Base-by-base conservation (phyloP, 2,113 vertebrate genomes). In the Spheniscus mendiculus region DNA sequence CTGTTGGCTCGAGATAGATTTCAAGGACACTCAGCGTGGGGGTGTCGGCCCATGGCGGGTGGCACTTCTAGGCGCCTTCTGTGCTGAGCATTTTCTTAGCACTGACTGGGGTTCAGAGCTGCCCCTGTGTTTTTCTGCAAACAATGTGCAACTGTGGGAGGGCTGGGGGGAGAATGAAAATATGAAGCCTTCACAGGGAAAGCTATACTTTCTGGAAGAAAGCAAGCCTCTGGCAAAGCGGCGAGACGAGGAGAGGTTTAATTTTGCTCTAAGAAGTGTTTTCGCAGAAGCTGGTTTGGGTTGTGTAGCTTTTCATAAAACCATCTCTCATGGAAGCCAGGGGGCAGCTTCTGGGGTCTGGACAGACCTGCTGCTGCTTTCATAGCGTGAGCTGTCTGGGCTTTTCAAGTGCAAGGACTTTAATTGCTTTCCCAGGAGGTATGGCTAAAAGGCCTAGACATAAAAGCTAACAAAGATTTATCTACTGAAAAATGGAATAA, bases 401-500 rank as follows among this genome's bases (percentile, higher is more conserved):
- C 36, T 93, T 90, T 90, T 88, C 53, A 77, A 80, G 27, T 23
- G 16, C 36, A 42, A 80, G 53, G n/a, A 65, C 6, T 73, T 88
- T 70, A 93, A 90, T 69, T 58, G 50, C 30, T 97, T 96, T 94
- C 62, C 58, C 59, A 50, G 71, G 59, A 83, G 20, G 5, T 32
- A 91, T 10, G 42, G 62, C 38, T 92, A 73, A 77, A 94, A 83
- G 50, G 38, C 70, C 45, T 77, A 88, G 71, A 59, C 22, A 36
- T n/a, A 83, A 86, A 88, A 93, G 19, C 29, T 83, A 65, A 52
- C 30, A 53, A 11, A 52, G 21, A 10, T 74, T 96, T 87, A 91
- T 76, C 89, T 86, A 40, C 40, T 69, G 42, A 94, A 90, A 93
- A 94, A 73, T 4, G 2, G 52, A 87, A 84, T 91, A 91, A 97